Evolutionary conservation across 2,797 vertebrate genomes (phyloP).

Genomic region (Naso thynnoides): DNA sequence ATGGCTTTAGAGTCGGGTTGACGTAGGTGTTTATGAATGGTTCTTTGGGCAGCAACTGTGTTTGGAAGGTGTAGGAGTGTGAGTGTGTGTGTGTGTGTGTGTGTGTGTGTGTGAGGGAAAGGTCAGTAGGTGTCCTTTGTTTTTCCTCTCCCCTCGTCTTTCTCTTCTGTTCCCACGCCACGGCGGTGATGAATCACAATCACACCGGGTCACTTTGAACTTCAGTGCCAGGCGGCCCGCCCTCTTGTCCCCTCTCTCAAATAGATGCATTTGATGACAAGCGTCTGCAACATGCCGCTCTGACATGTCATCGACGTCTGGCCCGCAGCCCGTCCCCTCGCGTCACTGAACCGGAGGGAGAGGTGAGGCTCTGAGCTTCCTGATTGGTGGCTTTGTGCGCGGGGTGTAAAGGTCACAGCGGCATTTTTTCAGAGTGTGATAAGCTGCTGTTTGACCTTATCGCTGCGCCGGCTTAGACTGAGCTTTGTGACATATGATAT

Average conservation of each 20-base stretch:
- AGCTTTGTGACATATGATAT: slow-evolving; percentile 54
- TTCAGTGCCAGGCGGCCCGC: slow-evolving; percentile 13
- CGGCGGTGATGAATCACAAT: slow-evolving; percentile 61
- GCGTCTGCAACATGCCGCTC: slow-evolving; percentile 61
- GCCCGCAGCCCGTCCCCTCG: slow-evolving; percentile 4
- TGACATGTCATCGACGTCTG: slow-evolving; percentile 60
- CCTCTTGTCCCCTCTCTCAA: slow-evolving; percentile 40
- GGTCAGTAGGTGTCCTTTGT: slow-evolving; percentile 75
- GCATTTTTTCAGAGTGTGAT: slow-evolving; percentile 25
- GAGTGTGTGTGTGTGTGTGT: slow-evolving; percentile 35
- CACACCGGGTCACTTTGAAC: slow-evolving; percentile 73
- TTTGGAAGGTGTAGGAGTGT: slow-evolving; percentile 1
- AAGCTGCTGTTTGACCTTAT: slow-evolving; percentile 67
- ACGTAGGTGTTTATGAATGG: slow-evolving; percentile 44
- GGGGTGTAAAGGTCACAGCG: slow-evolving; percentile 61
- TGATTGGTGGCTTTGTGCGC: slow-evolving; percentile 27
- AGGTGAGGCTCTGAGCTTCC: not conserved
- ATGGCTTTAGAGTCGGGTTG: not conserved
- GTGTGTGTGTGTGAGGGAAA: no score
- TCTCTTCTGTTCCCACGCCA: slow-evolving; percentile 58
- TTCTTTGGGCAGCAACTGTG: not conserved
- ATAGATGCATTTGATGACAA: slow-evolving; percentile 74
- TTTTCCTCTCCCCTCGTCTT: slow-evolving; percentile 41
- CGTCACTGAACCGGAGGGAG: slow-evolving; percentile 2
- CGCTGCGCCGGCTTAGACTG: slow-evolving; percentile 18